Percentiles rank a stretch among this genome's conserved stretches.
Conservation (phyloP, 1,140 invertebrate species). For the Procambarus virginalis region DNA sequence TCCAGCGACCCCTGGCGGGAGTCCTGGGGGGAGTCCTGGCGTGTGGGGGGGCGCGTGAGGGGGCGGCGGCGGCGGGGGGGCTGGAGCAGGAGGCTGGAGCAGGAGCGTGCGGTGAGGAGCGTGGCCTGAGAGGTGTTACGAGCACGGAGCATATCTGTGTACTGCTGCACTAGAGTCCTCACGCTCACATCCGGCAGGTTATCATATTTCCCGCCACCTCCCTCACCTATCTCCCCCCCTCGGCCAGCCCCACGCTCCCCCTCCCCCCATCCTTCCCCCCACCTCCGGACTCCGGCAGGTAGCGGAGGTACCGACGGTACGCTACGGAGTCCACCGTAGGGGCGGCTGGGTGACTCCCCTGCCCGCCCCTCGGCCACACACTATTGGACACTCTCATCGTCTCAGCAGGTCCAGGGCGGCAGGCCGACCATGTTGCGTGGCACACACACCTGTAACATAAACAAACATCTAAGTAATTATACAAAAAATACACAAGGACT, state of each 20-base stretch:
- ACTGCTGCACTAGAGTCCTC: conserved; percentile 34
- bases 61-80: neutral
- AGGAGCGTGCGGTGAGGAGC: conserved; percentile 15
- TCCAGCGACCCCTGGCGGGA: conserved; percentile 34
- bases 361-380: conserved; percentile 2
- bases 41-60: neutral
- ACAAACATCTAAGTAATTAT: too few species aligned
- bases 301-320: conserved; percentile 31
- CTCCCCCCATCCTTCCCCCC: neutral
- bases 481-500: too few species aligned
- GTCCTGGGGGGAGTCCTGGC: neutral
- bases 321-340: neutral
- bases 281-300: conserved; percentile 23
- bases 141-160: conserved; percentile 48
- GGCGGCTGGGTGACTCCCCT: neutral
- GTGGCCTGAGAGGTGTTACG: neutral
- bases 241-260: too few species aligned
- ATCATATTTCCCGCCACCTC: conserved; percentile 7
- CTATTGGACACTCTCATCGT: conserved; percentile 25
- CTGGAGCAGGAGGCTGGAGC: conserved; percentile 14
- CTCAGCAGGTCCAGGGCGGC: neutral
- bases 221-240: neutral
- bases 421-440: conserved; percentile 7
- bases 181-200: conserved; percentile 55
- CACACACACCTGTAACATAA: conserved; percentile 8